Conservation (phyloP, 1,140 invertebrate genomes). For the Helicoverpa armigera region DNA sequence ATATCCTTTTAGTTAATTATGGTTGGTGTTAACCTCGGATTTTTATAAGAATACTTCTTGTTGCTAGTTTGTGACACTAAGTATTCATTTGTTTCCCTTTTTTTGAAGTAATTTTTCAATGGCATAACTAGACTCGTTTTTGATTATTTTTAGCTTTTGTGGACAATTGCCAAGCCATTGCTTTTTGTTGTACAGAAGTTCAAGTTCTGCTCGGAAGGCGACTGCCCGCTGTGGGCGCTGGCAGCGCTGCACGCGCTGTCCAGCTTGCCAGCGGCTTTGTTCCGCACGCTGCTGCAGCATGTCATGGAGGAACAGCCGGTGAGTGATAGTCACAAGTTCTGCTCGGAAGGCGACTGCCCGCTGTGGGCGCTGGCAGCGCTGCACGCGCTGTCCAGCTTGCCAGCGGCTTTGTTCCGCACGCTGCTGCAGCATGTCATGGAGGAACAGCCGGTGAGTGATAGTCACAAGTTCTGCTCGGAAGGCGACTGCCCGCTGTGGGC, state of each 20-base stretch:
- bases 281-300: slow-evolving; percentile 69
- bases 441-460: slow-evolving; percentile 69
- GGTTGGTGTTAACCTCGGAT: too few species aligned
- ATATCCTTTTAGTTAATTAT: too few species aligned
- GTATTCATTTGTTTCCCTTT: not conserved
- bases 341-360: slow-evolving; percentile 79
- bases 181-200: slow-evolving; percentile 67
- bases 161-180: not conserved
- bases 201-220: slow-evolving; percentile 82
- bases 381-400: slow-evolving; percentile 72
- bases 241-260: slow-evolving; percentile 75
- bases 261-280: slow-evolving; percentile 69
- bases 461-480: slow-evolving; percentile 76
- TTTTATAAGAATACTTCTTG: too few species aligned
- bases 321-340: slow-evolving; percentile 70
- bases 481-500: slow-evolving; percentile 81
- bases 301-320: slow-evolving; percentile 74
- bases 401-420: slow-evolving; percentile 67
- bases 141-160: too few species aligned
- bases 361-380: slow-evolving; percentile 78
- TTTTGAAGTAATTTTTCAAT: too few species aligned
- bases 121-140: too few species aligned
- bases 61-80: too few species aligned
- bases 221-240: slow-evolving; percentile 79
- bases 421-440: slow-evolving; percentile 72